phyloP scores from a whole-genome alignment of 2,797 vertebrate genomes.

The Manis crassicaudata region DNA sequence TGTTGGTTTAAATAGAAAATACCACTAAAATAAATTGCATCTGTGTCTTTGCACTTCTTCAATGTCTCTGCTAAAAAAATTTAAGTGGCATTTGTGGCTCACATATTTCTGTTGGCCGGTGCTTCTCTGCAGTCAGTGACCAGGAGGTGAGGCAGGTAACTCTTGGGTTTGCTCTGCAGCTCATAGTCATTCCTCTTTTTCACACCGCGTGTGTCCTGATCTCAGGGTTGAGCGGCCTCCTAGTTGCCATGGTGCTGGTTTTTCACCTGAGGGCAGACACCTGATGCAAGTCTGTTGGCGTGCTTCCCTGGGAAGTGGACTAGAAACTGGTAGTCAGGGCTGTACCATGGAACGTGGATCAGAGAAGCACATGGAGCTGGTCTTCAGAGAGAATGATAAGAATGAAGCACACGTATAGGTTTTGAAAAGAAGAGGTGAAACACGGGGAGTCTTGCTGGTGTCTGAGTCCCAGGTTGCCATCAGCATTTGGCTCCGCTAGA shows the following conservation, averaged over 20 bases:
- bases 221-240: background rate
- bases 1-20: background rate
- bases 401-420: background rate
- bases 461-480: background rate
- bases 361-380: background rate
- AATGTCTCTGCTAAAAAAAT: background rate
- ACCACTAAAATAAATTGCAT: slow-evolving; percentile 34
- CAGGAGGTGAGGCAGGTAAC: background rate
- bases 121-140: background rate
- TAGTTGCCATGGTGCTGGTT: background rate
- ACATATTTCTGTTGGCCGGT: background rate
- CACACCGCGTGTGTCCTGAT: background rate
- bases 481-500: background rate
- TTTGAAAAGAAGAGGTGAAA: background rate
- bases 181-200: background rate
- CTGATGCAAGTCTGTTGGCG: background rate
- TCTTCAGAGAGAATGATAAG: background rate
- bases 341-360: background rate
- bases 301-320: background rate
- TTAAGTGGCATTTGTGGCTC: background rate
- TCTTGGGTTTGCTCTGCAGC: background rate
- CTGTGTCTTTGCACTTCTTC: slow-evolving; percentile 37
- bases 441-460: background rate
- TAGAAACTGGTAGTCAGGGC: background rate
- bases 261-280: background rate